Base-by-base conservation (phyloP, 2,113 vertebrate genomes). In the Eurystomus gularis region DNA sequence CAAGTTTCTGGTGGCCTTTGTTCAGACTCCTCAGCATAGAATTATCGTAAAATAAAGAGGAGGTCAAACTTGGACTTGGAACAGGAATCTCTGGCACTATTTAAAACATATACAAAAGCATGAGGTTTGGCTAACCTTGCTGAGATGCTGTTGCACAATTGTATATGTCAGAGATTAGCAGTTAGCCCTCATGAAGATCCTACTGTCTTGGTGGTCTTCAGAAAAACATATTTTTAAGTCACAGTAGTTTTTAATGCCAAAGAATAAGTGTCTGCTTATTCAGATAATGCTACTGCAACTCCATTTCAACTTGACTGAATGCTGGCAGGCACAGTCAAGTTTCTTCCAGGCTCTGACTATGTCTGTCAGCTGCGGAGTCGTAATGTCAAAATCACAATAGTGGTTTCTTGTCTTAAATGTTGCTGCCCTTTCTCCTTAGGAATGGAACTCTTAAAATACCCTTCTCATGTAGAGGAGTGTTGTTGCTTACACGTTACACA, bases 121-220 rank as follows among this genome's bases (percentile, higher is more conserved):
- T 80, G 92, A 89, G 58, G 81, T 87, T 96, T 96, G 96, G 96
- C 96, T 96, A 96, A 95, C 77, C 83, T 94, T 92, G 73, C 83
- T 62, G 40, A 87, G 71, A 94, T 82, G 81, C 26, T 94, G 54
- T 97, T 97, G 91, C 95, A 89, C 73, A 97, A 91, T 21, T 76
- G 11, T 80, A 19, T 82, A 61, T 96, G 94, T 94, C 91, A 93
- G 91, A 94, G 86, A 87, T 80, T 46, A 82, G 57, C 49, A 90
- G 88, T 86, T 84, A 89, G 40, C 24, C 62, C 46, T 60, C 66
- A 57, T 62, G 60, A 70, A 77, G 81, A 91, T 85, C 57, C 81
- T 19, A 13, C 88, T 76, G n/a, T 89, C 93, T 66, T 95, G 96
- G 96, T 97, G 96, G 96, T 96, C 96, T 96, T 89, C 66, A 84